phyloP scores from a whole-genome alignment of 2,113 vertebrate species.

The Neolamprologus caudopunctatus region DNA sequence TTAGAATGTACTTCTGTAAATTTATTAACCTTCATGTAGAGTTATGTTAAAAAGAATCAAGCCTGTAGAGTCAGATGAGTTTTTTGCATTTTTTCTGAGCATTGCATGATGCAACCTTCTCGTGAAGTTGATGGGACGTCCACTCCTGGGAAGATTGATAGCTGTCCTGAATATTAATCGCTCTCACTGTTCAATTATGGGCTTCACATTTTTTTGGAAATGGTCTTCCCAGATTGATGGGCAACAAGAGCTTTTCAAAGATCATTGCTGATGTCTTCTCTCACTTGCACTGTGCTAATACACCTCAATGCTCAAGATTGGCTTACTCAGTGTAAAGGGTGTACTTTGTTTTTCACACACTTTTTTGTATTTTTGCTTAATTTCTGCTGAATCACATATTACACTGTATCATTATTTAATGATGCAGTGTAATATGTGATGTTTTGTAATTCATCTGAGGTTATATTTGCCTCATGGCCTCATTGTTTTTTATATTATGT shows the following conservation, averaged over 20 bases:
- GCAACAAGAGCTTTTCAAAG: not conserved
- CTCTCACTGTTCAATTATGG: not conserved
- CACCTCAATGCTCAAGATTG: not conserved
- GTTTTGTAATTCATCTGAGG: not conserved
- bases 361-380: not conserved
- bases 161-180: not conserved
- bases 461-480: not conserved
- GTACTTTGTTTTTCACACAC: not conserved
- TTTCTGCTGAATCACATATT: not conserved
- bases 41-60: not conserved
- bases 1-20: not conserved
- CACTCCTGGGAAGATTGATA: rapidly evolving
- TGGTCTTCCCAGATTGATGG: not conserved
- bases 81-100: not conserved
- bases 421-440: not conserved
- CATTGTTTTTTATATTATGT: not conserved
- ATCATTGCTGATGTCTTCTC: not conserved
- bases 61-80: not conserved
- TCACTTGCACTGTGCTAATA: not conserved
- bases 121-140: not conserved
- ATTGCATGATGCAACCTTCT: not conserved
- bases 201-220: not conserved
- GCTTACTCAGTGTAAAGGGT: not conserved
- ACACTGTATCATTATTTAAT: not conserved
- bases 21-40: not conserved